phyloP scores from a whole-genome alignment of 2,113 vertebrate species.

The Arizona elegans region DNA sequence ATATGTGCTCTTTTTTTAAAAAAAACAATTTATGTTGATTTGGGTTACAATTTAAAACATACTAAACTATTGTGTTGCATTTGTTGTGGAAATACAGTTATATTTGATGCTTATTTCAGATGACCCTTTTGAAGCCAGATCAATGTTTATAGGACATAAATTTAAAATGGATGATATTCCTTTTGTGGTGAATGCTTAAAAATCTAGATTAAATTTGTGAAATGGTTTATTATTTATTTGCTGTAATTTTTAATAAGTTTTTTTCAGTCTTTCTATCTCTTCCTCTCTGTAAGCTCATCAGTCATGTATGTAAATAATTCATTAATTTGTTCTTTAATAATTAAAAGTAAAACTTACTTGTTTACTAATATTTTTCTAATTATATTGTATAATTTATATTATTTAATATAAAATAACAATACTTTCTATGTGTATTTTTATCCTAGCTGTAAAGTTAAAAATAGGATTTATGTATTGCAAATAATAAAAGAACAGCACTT shows the following conservation, averaged over 20 bases:
- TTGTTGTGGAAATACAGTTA: background rate
- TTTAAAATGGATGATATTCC: background rate
- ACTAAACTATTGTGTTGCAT: background rate
- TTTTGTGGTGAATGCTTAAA: background rate
- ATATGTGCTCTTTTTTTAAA: background rate
- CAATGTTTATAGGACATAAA: background rate
- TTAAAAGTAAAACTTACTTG: constrained; percentile 20
- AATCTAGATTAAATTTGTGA: background rate
- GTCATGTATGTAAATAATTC: constrained; percentile 18
- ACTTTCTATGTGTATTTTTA: background rate
- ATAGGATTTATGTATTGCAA: constrained; percentile 20
- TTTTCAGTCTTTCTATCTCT: background rate
- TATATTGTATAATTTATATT: background rate
- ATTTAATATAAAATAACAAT: background rate
- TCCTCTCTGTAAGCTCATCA: background rate
- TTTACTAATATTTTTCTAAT: background rate
- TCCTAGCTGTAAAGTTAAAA: constrained; percentile 18
- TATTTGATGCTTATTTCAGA: background rate
- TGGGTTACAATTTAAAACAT: background rate
- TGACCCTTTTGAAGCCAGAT: fast-evolving
- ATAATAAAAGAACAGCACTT: background rate
- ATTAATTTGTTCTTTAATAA: constrained; percentile 29
- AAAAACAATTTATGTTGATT: background rate
- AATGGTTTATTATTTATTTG: background rate
- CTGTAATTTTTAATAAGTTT: background rate